Percentiles rank a stretch among this genome's conserved stretches.
Conservation (phyloP, 53 echinoderm and acorn worm genomes). For the Stichopus horrens region DNA sequence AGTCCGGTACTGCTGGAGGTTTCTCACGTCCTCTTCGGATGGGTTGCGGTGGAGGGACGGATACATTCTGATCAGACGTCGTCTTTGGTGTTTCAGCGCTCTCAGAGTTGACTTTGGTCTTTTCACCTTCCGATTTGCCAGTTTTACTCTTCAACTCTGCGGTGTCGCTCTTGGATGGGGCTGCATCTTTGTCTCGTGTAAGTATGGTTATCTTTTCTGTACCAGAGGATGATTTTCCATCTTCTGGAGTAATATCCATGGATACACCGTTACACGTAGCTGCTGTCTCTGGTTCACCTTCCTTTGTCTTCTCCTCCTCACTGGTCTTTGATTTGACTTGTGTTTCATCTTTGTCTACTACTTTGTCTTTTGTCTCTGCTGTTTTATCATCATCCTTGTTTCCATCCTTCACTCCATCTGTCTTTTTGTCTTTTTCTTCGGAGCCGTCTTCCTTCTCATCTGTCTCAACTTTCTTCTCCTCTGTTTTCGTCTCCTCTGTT, state of each 20-base stretch:
- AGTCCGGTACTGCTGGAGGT: constrained; percentile 37
- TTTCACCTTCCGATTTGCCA: not conserved
- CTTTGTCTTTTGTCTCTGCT: not conserved
- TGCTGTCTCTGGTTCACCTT: not conserved
- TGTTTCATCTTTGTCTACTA: not conserved
- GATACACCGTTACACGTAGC: constrained; percentile 2
- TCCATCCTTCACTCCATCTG: constrained; percentile 25
- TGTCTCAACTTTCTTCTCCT: not conserved
- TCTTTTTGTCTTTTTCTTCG: not conserved
- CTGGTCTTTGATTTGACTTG: not conserved
- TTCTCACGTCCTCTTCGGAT: constrained; percentile 1
- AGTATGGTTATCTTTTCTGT: constrained; percentile 33
- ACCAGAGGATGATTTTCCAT: not conserved
- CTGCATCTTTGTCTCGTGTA: constrained; percentile 1
- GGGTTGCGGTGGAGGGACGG: not conserved
- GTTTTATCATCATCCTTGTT: not conserved
- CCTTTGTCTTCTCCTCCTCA: not conserved
- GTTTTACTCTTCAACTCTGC: not conserved
- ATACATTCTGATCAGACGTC: not conserved
- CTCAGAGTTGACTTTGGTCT: not conserved
- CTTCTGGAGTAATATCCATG: not conserved
- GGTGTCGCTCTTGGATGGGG: not conserved
- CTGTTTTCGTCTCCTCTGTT: constrained; percentile 22
- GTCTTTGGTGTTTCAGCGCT: not conserved
- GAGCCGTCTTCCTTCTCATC: not conserved